Conservation (phyloP, 2,113 vertebrate species). For the Amphilophus citrinellus region DNA sequence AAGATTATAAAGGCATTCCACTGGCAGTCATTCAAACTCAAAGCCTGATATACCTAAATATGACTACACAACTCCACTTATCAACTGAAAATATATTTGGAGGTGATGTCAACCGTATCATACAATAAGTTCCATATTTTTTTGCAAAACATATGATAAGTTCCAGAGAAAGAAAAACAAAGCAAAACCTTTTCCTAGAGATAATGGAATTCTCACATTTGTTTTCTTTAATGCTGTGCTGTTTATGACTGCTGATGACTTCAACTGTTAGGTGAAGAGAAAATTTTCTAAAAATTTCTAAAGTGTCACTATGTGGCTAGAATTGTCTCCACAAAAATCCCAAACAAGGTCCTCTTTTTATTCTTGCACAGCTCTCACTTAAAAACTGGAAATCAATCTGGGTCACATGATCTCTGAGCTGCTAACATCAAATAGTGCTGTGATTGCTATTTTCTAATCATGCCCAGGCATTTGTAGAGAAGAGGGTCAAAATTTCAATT, state of each 20-base stretch:
- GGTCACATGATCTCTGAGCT: neutral
- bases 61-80: neutral
- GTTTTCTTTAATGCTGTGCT: slow-evolving; percentile 3
- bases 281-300: neutral
- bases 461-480: neutral
- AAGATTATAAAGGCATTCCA: neutral
- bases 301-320: neutral
- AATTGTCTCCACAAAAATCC: neutral
- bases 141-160: neutral
- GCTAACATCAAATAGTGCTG: neutral
- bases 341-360: neutral
- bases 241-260: slow-evolving; percentile 18
- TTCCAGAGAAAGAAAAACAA: neutral
- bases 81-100: slow-evolving; percentile 13
- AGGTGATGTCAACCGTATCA: neutral
- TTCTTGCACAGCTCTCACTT: neutral
- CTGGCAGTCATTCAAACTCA: slow-evolving; percentile 16
- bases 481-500: slow-evolving; percentile 19
- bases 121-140: neutral
- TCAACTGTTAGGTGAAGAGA: neutral
- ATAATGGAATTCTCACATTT: slow-evolving; percentile 1
- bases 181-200: slow-evolving; percentile 1
- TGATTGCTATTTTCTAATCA: slow-evolving; percentile 3
- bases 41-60: neutral
- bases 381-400: neutral